Base-by-base conservation (phyloP, 2,797 vertebrate species). In the Sciaenops ocellatus region DNA sequence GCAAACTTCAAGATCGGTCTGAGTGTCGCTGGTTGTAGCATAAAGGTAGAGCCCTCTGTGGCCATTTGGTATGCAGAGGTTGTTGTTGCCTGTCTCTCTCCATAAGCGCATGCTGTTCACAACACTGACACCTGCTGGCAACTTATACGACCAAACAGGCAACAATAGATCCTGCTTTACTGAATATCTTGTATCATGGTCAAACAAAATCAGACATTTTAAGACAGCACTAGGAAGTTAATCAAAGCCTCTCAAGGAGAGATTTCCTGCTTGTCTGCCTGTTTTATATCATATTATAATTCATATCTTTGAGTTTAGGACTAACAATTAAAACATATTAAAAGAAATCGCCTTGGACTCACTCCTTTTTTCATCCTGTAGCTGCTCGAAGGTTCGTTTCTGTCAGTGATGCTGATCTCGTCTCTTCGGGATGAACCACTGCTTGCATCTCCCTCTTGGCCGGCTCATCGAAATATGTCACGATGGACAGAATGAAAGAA, bases 81-180 rank as follows among this genome's bases (percentile, higher is more conserved):
- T 6, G n/a, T 42, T 1, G 4, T 4, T 42, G 12, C 5, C n/a
- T 6, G 20, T 8, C 16, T 60, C 44, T 38, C 34, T 28, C 26
- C 3, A 3, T 34, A 34, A 26, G 10, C 2, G 3, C 20, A 51
- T 8, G 44, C 46, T 16, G 56, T 52, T 18, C 4, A 24, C 57
- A 62, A 52, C 57, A 42, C 69, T 50, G 56, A 71, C 69, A 50
- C 30, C 69, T 60, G 56, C 56, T 60, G 69, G 22, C n/a, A 59
- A 5, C 20, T 11, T 4, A 18, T 47, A 41, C 52, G 5, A 56
- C 41, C 7, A 30, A 59, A 30, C 30, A 30, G 6, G 30, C 30
- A 30, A 30, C 30, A 30, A 30, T 30, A 30, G 30, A 30, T 30
- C 30, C 30, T 30, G 30, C 6, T 30, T 30, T 30, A 30, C 30